Evolutionary conservation across 2,888 invertebrate genomes (phyloP).

Genomic region (Sesia apiformis): DNA sequence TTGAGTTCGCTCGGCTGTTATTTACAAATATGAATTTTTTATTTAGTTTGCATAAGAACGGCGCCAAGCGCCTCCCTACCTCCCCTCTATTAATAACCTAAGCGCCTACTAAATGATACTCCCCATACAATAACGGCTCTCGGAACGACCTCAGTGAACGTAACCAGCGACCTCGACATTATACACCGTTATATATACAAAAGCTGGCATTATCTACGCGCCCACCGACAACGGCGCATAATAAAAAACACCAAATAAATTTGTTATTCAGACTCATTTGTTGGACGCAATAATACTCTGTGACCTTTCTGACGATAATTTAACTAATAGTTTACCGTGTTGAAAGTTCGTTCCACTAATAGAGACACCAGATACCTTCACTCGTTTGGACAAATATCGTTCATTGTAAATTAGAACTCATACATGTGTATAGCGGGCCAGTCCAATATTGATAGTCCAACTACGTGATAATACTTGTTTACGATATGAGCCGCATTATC

Average conservation of each 20-base stretch:
- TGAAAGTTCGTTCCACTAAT: neutral
- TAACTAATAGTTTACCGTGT: neutral
- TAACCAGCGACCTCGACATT: conserved; percentile 16
- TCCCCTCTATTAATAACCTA: conserved; percentile 41
- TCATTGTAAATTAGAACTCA: neutral
- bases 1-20: conserved; percentile 15
- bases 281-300: neutral
- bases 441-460: too few relatives aligned
- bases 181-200: conserved; percentile 1
- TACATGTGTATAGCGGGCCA: too few relatives aligned
- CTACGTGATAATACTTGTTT: too few relatives aligned
- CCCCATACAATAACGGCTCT: conserved; percentile 28
- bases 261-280: neutral
- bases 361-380: neutral
- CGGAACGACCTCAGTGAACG: conserved; percentile 16
- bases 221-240: conserved; percentile 1
- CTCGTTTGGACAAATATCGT: neutral
- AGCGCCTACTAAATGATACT: conserved; percentile 41
- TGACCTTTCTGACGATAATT: neutral
- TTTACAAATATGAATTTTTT: conserved; percentile 47
- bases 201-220: conserved; percentile 1
- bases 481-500: too few relatives aligned
- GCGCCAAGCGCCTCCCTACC: conserved; percentile 18
- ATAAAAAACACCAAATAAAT: neutral
- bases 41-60: conserved; percentile 44